Percentiles rank a stretch among this genome's conserved stretches.
phyloP scores from a whole-genome alignment of 2,113 vertebrate species.

The Orcinus orca region DNA sequence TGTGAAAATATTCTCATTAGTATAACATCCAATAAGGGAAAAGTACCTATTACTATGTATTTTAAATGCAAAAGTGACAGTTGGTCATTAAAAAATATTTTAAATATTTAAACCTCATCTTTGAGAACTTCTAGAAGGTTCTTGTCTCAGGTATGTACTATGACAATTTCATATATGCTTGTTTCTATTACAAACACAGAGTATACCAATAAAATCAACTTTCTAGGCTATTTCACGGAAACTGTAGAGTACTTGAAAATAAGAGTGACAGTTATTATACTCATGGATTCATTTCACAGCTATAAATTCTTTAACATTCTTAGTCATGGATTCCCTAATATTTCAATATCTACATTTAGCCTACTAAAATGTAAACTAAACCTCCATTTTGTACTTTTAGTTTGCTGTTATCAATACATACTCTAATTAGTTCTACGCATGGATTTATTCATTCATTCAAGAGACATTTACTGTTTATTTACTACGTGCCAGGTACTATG shows the following conservation, averaged over 20 bases:
- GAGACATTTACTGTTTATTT: not conserved
- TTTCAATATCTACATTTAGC: slow-evolving; percentile 39
- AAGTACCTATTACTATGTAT: not conserved
- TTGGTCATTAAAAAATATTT: not conserved
- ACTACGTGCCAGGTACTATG: not conserved
- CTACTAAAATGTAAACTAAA: slow-evolving; percentile 28
- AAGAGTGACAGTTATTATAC: not conserved
- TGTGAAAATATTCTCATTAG: not conserved
- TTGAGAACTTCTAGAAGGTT: slow-evolving; percentile 12
- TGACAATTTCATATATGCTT: slow-evolving; percentile 30
- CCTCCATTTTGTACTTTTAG: not conserved
- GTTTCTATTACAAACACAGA: slow-evolving; percentile 23
- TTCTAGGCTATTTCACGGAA: slow-evolving; percentile 6
- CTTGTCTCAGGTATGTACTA: not conserved
- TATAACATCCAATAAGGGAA: not conserved
- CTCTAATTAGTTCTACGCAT: not conserved
- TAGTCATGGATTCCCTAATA: not conserved
- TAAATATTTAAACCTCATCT: slow-evolving; percentile 52
- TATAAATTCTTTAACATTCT: slow-evolving; percentile 25
- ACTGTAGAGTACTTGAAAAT: slow-evolving; percentile 13
- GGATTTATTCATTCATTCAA: slow-evolving; percentile 35
- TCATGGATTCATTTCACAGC: not conserved
- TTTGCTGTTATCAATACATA: slow-evolving; percentile 25
- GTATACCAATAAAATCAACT: slow-evolving; percentile 1
- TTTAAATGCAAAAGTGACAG: not conserved